phyloP scores from a whole-genome alignment of 2,113 vertebrate species.

The Rhizomys pruinosus region DNA sequence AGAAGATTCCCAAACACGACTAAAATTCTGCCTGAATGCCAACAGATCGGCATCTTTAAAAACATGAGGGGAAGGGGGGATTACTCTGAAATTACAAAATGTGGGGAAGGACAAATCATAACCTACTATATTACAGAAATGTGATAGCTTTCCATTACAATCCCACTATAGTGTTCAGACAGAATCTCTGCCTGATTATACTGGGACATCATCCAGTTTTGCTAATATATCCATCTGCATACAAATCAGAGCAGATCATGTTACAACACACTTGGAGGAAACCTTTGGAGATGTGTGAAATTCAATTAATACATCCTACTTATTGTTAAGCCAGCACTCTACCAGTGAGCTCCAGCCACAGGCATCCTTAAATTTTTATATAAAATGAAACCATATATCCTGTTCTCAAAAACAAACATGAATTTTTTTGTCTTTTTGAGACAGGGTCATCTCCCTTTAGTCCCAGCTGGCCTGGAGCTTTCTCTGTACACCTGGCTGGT shows the following conservation, averaged over 20 bases:
- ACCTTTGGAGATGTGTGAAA: slow-evolving; percentile 7
- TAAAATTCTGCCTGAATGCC: slow-evolving; percentile 52
- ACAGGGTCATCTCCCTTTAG: too few species aligned
- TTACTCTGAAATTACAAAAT: slow-evolving; percentile 71
- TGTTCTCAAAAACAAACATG: slow-evolving; percentile 9
- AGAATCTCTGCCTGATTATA: slow-evolving; percentile 45
- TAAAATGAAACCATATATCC: background rate
- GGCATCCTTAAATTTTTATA: background rate
- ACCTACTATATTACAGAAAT: slow-evolving; percentile 56
- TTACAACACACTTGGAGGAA: background rate
- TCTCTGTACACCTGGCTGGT: too few species aligned
- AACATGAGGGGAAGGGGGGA: background rate
- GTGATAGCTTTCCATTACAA: slow-evolving; percentile 24
- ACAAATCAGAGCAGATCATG: slow-evolving; percentile 30
- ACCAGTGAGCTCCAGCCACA: background rate
- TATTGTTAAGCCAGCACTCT: background rate
- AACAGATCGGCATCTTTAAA: slow-evolving; percentile 55
- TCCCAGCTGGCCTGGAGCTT: too few species aligned
- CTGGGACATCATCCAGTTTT: slow-evolving; percentile 73
- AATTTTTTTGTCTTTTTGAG: too few species aligned
- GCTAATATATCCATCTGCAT: slow-evolving; percentile 37
- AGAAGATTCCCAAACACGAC: slow-evolving; percentile 65
- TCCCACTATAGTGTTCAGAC: slow-evolving; percentile 25
- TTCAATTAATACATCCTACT: background rate
- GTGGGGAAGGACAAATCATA: slow-evolving; percentile 43